Evolutionary conservation across 2,797 vertebrate genomes (phyloP), one percentile per base, ranked within the genome.

Genomic region (Rhyacichthys aspro): DNA sequence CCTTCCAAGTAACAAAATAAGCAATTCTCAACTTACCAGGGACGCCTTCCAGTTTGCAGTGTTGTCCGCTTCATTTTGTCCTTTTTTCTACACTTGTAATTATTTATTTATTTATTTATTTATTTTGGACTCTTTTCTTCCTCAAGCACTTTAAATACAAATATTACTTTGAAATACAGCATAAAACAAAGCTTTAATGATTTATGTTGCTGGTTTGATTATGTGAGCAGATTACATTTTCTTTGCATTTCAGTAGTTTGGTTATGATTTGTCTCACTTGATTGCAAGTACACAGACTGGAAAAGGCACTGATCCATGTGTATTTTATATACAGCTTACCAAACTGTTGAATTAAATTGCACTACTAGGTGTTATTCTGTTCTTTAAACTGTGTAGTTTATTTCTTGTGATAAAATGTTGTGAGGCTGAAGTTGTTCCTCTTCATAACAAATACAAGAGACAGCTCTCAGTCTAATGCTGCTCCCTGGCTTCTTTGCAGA

Each of bases 11-110:
- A 90, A 90, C 87, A 86, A 87, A 91, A 92, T 91, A 92, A 91
- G 90, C 90, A 91, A 92, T 93, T 90, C 81, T 89, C 83, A 89
- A 91, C 92, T 52, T 92, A 90, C 91, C 91, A 92, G 92, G 91
- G 90, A 92, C 88, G 88, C 90, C 90, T 91, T 91, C 90, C 90
- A 86, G 87, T 89, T 88, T 81, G 82, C 64, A 72, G 85, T 90
- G 90, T 91, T 90, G 87, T 90, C 88, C 79, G 87, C 77, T 82
- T 79, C 72, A 70, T 82, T 74, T 71, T 34, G 53, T 64, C 67
- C 32, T 46, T 34, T 38, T 79, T 70, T 48, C 44, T 67, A 71
- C 55, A 15, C 32, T 67, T 70, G 79, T 45, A 63, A 65, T 76
- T 67, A 55, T 68, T 72, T 74, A 38, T 59, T 38, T 72, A 79